Percentiles rank a stretch among this genome's conserved stretches.
Conservation (phyloP, 2,888 invertebrate genomes). For the Anthoptus insignis region DNA sequence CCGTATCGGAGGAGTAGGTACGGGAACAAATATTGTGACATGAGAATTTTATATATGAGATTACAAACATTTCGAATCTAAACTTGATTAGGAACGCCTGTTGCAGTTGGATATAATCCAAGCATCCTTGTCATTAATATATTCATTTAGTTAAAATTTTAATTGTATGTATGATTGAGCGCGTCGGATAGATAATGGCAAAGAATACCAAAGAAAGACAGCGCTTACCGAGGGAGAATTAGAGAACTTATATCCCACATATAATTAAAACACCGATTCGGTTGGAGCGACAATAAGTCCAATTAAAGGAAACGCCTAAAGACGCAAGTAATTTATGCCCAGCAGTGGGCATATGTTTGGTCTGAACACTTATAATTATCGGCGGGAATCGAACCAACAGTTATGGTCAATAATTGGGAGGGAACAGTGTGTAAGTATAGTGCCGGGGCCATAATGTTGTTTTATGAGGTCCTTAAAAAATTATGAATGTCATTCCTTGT, state of each 20-base stretch:
- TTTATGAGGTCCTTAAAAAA: conserved; percentile 78
- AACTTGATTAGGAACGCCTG: too few relatives aligned
- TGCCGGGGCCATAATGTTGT: conserved; percentile 68
- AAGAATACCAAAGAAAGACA: too few relatives aligned
- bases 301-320: conserved; percentile 52
- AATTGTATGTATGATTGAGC: too few relatives aligned
- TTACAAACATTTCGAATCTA: too few relatives aligned
- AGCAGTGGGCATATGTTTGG: conserved; percentile 52
- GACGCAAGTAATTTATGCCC: conserved; percentile 59
- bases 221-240: too few relatives aligned
- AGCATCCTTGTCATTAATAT: too few relatives aligned
- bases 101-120: too few relatives aligned
- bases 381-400: conserved; percentile 73
- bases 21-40: too few relatives aligned
- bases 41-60: too few relatives aligned
- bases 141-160: too few relatives aligned
- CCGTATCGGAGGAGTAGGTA: too few relatives aligned
- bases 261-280: conserved; percentile 33
- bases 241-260: neutral
- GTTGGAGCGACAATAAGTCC: conserved; percentile 49
- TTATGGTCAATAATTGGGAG: conserved; percentile 83
- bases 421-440: conserved; percentile 78
- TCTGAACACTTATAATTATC: conserved; percentile 74
- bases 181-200: too few relatives aligned
- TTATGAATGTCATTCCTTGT: conserved; percentile 76